A percentile compares a stretch with the other conserved stretches of the same genome.
Evolutionary conservation across 2,113 vertebrate species (phyloP).

Genomic region (Sardina pilchardus): DNA sequence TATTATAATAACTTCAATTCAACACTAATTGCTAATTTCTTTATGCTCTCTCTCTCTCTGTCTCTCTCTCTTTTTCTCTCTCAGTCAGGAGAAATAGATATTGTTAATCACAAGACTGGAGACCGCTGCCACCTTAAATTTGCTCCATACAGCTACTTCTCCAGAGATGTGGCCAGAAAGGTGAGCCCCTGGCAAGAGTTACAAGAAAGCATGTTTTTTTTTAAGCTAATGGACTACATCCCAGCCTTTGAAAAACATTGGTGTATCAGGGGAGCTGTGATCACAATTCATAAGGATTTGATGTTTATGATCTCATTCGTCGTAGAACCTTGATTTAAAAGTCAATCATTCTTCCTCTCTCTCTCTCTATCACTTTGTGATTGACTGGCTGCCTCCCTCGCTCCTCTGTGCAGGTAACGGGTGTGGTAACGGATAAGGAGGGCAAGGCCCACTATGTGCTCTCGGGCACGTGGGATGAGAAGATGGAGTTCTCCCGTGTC

Average conservation of each 20-base stretch:
- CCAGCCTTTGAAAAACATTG: too few relatives aligned
- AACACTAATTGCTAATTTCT: neutral
- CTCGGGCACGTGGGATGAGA: constrained; percentile 95
- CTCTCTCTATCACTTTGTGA: neutral
- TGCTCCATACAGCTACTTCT: constrained; percentile 96
- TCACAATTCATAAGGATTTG: too few relatives aligned
- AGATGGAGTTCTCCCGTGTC: constrained; percentile 92
- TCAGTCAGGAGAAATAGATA: constrained; percentile 94
- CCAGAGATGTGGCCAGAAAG: constrained; percentile 92
- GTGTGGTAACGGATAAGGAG: constrained; percentile 85
- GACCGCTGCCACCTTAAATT: constrained; percentile 97
- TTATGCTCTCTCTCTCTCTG: neutral
- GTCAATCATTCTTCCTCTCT: neutral
- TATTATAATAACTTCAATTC: neutral
- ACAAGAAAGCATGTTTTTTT: neutral
- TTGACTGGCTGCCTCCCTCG: neutral
- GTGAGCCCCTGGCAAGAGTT: constrained; percentile 59
- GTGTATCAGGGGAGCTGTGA: too few relatives aligned
- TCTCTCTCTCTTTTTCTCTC: constrained; percentile 17
- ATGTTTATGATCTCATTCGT: too few relatives aligned
- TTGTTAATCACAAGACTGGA: constrained; percentile 90
- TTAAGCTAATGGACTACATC: too few relatives aligned
- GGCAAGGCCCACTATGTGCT: constrained; percentile 90
- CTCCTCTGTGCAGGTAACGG: constrained; percentile 79
- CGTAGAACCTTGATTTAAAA: too few relatives aligned